phyloP scores from a whole-genome alignment of 1,140 invertebrate genomes.

The Rhyacophila brunnea region DNA sequence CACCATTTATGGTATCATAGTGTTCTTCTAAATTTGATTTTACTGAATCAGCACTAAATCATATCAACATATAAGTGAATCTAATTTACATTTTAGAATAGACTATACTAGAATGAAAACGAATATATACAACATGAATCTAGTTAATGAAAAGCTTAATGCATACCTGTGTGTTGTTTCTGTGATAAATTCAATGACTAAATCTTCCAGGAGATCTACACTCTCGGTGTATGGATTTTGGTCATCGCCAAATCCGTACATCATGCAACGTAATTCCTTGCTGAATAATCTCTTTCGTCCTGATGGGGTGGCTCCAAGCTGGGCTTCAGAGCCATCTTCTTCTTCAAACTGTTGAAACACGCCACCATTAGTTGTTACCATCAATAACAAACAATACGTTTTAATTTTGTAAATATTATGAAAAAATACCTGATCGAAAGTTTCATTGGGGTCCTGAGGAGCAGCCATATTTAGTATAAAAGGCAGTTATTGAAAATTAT shows the following conservation, averaged over 20 bases:
- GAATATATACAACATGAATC: too few species aligned
- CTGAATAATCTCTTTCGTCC: conserved; percentile 83
- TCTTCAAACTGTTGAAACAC: conserved; percentile 27
- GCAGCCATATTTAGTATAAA: conserved; percentile 3
- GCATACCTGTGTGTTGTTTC: conserved; percentile 83
- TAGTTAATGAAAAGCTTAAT: neutral
- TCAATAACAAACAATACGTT: neutral
- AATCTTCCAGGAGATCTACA: conserved; percentile 95
- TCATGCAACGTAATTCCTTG: conserved; percentile 95
- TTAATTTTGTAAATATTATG: neutral
- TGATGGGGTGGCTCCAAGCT: conserved; percentile 62
- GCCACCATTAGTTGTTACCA: conserved; percentile 1
- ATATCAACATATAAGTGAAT: too few species aligned
- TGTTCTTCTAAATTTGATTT: too few species aligned
- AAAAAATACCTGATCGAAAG: conserved; percentile 18
- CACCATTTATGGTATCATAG: too few species aligned
- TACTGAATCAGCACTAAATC: too few species aligned
- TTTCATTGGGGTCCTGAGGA: conserved; percentile 7
- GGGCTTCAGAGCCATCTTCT: conserved; percentile 34
- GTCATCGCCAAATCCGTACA: conserved; percentile 99
- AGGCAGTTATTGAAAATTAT: too few species aligned
- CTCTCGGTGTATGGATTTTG: conserved; percentile 99
- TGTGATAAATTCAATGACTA: conserved; percentile 97
- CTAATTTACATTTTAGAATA: too few species aligned
- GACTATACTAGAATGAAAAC: too few species aligned